Evolutionary conservation across 2,888 invertebrate genomes (phyloP).

Genomic region (Nematopogon swammerdamellus): DNA sequence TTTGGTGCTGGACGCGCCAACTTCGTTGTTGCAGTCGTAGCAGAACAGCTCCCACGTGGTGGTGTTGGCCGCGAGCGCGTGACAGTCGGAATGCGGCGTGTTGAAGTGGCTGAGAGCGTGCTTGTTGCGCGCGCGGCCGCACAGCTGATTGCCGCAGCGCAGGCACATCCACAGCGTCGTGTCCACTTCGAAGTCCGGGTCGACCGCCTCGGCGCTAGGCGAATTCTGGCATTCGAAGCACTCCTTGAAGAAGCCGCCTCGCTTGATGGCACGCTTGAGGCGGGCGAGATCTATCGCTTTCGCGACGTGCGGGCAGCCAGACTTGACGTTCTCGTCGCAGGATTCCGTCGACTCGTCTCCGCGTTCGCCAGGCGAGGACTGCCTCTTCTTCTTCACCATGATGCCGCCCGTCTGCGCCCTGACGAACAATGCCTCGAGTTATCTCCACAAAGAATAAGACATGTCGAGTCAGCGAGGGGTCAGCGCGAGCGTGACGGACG

Average conservation of each 20-base stretch:
- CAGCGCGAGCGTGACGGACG: too few relatives aligned
- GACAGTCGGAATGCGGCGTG: constrained; percentile 73
- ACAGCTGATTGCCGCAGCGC: constrained; percentile 74
- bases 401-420: constrained; percentile 17
- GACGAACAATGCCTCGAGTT: not conserved
- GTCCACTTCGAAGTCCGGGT: constrained; percentile 50
- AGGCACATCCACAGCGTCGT: constrained; percentile 73
- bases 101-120: constrained; percentile 74
- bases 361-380: constrained; percentile 62
- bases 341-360: constrained; percentile 69
- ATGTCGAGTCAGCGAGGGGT: not conserved
- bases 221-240: constrained; percentile 60
- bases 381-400: constrained; percentile 76
- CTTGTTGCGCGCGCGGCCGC: constrained; percentile 64
- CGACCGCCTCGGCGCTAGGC: constrained; percentile 30
- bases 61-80: constrained; percentile 70
- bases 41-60: constrained; percentile 74
- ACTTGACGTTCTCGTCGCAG: constrained; percentile 63
- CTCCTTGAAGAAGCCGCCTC: constrained; percentile 47
- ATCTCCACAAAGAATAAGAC: not conserved
- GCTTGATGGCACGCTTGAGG: constrained; percentile 57
- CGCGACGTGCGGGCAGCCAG: constrained; percentile 65
- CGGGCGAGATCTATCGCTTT: constrained; percentile 64
- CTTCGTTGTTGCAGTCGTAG: constrained; percentile 71
- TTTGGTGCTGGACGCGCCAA: constrained; percentile 58